phyloP scores from a whole-genome alignment of 2,797 vertebrate genomes.

The Sardinella longiceps region DNA sequence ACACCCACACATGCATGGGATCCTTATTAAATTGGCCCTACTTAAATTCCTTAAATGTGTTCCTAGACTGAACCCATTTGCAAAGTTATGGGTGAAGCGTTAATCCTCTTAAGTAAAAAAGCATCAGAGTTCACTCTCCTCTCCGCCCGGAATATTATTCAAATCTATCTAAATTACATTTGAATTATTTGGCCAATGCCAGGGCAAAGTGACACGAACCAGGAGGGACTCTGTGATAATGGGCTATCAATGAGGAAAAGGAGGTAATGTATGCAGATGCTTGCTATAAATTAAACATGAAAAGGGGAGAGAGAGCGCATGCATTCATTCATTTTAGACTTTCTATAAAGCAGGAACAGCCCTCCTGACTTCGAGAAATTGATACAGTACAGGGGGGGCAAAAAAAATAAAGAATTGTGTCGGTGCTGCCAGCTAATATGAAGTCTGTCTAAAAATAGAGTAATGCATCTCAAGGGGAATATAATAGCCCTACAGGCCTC shows the following conservation, averaged over 20 bases:
- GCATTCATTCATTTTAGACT: background rate
- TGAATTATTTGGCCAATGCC: constrained; percentile 6
- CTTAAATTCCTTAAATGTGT: background rate
- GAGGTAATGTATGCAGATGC: constrained; percentile 6
- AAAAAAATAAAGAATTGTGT: background rate
- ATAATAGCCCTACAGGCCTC: background rate
- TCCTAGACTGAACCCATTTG: background rate
- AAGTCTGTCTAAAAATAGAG: constrained; percentile 21
- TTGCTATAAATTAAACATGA: constrained; percentile 26
- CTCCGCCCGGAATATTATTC: constrained; percentile 9
- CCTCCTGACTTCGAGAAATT: background rate
- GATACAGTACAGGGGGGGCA: background rate
- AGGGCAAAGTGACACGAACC: constrained; percentile 19
- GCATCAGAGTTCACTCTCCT: constrained; percentile 6
- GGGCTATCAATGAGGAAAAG: background rate
- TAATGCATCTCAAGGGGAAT: constrained; percentile 12
- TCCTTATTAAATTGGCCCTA: background rate
- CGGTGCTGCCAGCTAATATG: constrained; percentile 13
- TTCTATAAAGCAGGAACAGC: constrained; percentile 4
- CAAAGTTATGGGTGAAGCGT: background rate
- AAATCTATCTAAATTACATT: constrained; percentile 22
- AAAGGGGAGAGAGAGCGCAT: background rate
- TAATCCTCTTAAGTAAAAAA: constrained; percentile 17
- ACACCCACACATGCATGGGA: background rate
- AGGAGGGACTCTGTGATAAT: constrained; percentile 1